A percentile compares a stretch with the other conserved stretches of the same genome.
phyloP scores from a whole-genome alignment of 2,113 vertebrate genomes.

The Tragelaphus scriptus region DNA sequence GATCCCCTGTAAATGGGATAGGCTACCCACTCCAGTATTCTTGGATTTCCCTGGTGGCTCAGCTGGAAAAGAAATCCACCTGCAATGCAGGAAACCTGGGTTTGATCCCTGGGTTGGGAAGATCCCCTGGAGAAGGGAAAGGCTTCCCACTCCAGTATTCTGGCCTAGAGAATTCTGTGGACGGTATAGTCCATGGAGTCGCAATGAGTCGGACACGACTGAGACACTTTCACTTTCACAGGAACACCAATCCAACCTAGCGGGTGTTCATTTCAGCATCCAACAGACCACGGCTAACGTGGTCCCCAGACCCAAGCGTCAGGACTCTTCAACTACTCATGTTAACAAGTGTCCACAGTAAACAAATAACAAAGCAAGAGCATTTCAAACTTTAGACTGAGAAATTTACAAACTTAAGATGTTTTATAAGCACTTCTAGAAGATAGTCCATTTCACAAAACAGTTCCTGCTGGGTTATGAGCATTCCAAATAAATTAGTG shows the following conservation, averaged over 20 bases:
- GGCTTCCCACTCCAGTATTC: not conserved
- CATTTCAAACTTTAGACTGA: not conserved
- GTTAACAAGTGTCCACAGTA: not conserved
- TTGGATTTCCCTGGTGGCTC: not conserved
- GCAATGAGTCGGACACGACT: accelerated
- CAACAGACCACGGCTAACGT: not conserved
- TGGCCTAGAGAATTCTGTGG: not conserved
- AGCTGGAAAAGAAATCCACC: not conserved
- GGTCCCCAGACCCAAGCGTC: not conserved
- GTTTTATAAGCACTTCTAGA: not conserved
- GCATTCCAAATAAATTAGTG: not conserved
- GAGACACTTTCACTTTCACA: not conserved
- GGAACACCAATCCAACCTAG: not conserved
- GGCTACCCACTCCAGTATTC: not conserved
- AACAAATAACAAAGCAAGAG: not conserved
- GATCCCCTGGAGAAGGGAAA: not conserved
- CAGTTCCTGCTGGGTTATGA: not conserved
- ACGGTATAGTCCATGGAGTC: not conserved
- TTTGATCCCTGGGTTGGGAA: not conserved
- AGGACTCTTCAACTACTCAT: not conserved
- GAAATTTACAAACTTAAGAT: not conserved
- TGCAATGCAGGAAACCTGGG: not conserved
- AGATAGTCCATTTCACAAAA: not conserved
- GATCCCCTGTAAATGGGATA: not conserved
- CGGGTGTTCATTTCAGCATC: not conserved